Evolutionary conservation across 2,113 vertebrate species (phyloP), one percentile per base, ranked within the genome.

Genomic region (Rafetus swinhoei): DNA sequence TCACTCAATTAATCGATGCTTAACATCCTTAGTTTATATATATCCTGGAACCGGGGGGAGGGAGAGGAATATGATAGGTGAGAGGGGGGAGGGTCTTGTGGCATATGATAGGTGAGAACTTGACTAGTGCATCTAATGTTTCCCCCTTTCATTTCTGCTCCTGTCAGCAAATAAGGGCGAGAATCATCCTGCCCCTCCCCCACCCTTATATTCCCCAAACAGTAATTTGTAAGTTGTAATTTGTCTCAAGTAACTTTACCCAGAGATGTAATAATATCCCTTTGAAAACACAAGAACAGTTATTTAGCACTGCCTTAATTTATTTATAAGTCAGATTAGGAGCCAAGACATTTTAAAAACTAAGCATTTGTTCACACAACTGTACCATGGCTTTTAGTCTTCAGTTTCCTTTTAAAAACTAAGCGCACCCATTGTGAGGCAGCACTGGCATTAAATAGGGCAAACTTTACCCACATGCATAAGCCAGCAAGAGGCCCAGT

Each of bases 271-370:
- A 97, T 85, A 86, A 81, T 79, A 97, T 11, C 39, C 93, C 57
- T 85, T 89, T 94, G 79, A 90, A 85, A 85, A 85, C 87, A 96
- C 8, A 54, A 92, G 29, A 96, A 95, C 6, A 82, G 80, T 69
- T 53, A 91, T 90, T 80, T 94, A 92, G 91, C 81, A 91, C 87
- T 88, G 22, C 59, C 35, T 29, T 96, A 72, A 97, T 88, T 96
- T 97, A 97, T 97, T 97, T 96, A 97, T 92, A 93, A 95, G 87
- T 84, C 76, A 92, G n/a, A 89, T 81, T 84, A 93, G 90, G 81
- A 94, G 79, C 72, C 50, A 96, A 91, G 8, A 29, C 60, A 72
- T 81, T 90, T 89, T 85, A 65, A 29, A 93, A 89, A 81, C 45
- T 79, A 27, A 16, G 50, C 62, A 82, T 4, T 90, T 27, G 74